Evolutionary conservation across 2,113 vertebrate genomes (phyloP).

Genomic region (Myotis lucifugus): DNA sequence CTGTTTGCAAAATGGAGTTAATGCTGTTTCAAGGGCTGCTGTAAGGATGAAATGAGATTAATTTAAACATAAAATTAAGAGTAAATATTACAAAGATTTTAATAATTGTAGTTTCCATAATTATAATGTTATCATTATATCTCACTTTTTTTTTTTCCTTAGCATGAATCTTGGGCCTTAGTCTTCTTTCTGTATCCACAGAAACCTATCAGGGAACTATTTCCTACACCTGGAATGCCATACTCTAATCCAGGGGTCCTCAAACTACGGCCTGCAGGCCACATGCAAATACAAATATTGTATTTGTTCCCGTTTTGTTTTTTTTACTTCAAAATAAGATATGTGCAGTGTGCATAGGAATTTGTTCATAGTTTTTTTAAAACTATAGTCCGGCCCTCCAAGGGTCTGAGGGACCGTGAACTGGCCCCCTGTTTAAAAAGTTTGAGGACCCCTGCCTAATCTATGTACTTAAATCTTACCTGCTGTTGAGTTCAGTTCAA

Average conservation of each 20-base stretch:
- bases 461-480: not conserved
- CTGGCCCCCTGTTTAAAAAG: no score
- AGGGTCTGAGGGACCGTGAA: no score
- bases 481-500: not conserved
- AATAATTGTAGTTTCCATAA: not conserved
- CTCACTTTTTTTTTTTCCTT: not conserved
- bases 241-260: not conserved
- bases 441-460: not conserved
- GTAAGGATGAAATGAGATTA: not conserved
- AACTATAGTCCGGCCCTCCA: no score
- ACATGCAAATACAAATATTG: no score
- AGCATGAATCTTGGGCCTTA: not conserved
- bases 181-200: not conserved
- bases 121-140: not conserved
- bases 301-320: no score
- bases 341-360: no score
- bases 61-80: conserved; percentile 15
- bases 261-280: no score
- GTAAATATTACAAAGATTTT: not conserved
- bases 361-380: no score
- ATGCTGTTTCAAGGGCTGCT: not conserved
- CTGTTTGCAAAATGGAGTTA: not conserved
- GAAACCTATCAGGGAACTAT: not conserved
- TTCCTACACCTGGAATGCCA: not conserved
- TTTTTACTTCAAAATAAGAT: no score